These are phyloP conservation scores for Drosophila asahinai DNA, from an alignment of 1,140 invertebrate species.

Conservation along the genomic window DNA sequence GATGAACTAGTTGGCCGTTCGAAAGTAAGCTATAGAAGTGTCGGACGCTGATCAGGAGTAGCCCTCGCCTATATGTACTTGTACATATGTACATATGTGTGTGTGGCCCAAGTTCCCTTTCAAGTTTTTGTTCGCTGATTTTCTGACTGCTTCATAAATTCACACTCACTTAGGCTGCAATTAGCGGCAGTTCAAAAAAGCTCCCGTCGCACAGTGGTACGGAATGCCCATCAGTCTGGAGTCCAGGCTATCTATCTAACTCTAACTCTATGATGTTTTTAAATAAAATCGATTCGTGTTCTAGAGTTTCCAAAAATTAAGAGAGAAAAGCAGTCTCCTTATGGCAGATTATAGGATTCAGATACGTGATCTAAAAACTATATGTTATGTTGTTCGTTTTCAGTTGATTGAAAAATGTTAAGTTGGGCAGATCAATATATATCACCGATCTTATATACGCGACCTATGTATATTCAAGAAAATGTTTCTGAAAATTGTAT, in stretches of 20 bases:
- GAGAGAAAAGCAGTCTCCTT: too few species aligned
- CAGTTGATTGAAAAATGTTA: too few species aligned
- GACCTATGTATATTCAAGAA: not conserved
- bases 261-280: too few species aligned
- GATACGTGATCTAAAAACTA: too few species aligned
- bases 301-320: too few species aligned
- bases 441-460: too few species aligned
- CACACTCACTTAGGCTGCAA: conserved; percentile 65
- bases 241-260: too few species aligned
- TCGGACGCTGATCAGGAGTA: conserved; percentile 57
- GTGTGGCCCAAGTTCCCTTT: conserved; percentile 32
- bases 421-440: too few species aligned
- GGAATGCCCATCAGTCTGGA: not conserved
- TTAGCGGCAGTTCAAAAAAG: conserved; percentile 47
- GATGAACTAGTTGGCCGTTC: conserved; percentile 64
- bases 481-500: not conserved
- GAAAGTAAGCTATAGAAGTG: conserved; percentile 40
- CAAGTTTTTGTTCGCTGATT: conserved; percentile 43
- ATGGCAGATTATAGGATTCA: too few species aligned
- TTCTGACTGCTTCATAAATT: conserved; percentile 63
- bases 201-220: conserved; percentile 20
- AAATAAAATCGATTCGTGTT: not conserved
- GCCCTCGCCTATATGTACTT: conserved; percentile 29
- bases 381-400: too few species aligned
- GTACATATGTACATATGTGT: not conserved